phyloP scores from a whole-genome alignment of 2,797 vertebrate genomes.

The Lacerta agilis region DNA sequence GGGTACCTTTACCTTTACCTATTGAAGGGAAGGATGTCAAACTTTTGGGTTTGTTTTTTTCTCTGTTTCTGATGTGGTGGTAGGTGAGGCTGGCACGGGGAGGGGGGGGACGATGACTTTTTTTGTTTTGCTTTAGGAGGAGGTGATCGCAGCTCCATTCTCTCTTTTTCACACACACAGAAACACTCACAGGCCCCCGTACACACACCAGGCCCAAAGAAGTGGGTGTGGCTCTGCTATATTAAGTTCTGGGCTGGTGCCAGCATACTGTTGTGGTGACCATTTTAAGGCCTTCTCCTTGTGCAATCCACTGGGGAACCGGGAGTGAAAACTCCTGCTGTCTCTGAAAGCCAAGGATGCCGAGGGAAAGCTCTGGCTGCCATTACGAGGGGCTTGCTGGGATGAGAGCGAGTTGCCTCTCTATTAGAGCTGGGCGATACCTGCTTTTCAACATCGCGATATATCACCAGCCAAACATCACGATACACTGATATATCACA shows the following conservation, averaged over 20 bases:
- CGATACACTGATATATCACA: no score
- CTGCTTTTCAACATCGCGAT: no score
- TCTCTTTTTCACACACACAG: no score
- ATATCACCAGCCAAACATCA: no score
- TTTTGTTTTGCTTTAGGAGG: background rate
- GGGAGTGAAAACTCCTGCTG: background rate
- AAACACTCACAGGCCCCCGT: no score
- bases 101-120: background rate
- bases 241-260: background rate
- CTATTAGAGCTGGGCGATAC: no score
- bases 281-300: conserved; percentile 19
- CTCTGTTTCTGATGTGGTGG: background rate
- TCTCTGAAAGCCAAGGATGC: background rate
- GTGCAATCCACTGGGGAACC: background rate
- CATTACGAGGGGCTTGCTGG: background rate
- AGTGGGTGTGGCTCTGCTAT: conserved; percentile 14
- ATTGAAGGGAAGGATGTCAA: background rate
- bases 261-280: conserved; percentile 9
- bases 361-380: background rate
- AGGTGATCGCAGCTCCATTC: background rate
- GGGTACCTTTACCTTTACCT: no score
- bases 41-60: background rate
- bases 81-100: background rate
- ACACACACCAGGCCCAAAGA: background rate
- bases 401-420: no score